Evolutionary conservation across 2,888 invertebrate genomes (phyloP).

Genomic region (Taphrorychus bicolor): DNA sequence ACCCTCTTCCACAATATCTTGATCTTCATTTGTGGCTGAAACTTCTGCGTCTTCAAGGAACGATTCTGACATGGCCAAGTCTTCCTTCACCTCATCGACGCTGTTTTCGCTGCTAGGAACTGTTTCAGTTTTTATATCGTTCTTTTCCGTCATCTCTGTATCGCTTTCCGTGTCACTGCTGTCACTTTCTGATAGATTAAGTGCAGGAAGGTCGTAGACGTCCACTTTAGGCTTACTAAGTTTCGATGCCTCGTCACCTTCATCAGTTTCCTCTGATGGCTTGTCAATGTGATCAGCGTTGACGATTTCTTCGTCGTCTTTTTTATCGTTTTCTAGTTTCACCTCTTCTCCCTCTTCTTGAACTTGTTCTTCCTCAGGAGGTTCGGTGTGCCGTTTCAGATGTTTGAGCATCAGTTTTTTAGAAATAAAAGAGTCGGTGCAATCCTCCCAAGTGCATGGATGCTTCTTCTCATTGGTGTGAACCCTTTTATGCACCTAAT

Average conservation of each 20-base stretch:
- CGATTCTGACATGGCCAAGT: background rate
- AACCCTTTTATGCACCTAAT: conserved; percentile 71
- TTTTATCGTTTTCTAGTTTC: conserved; percentile 29
- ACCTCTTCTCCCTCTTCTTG: conserved; percentile 40
- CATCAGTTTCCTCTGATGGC: background rate
- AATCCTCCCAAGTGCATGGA: conserved; percentile 73
- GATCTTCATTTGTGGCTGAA: background rate
- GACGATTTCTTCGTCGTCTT: conserved; percentile 43
- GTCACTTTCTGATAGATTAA: conserved; percentile 86
- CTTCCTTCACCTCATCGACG: conserved; percentile 51
- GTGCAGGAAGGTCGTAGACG: conserved; percentile 76
- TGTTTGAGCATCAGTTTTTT: conserved; percentile 80
- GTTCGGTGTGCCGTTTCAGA: conserved; percentile 66
- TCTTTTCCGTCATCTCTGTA: conserved; percentile 43
- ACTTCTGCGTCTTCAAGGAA: background rate
- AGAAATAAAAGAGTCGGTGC: conserved; percentile 81
- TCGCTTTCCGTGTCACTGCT: conserved; percentile 66
- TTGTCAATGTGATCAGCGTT: conserved; percentile 38
- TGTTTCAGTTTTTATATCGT: conserved; percentile 3
- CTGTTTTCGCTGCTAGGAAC: conserved; percentile 68
- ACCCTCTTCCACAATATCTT: background rate
- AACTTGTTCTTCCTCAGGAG: conserved; percentile 44
- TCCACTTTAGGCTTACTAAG: conserved; percentile 64
- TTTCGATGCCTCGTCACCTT: conserved; percentile 45
- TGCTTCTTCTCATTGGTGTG: conserved; percentile 75